Conservation (phyloP, 1,140 invertebrate genomes). For the Planococcus citri region DNA sequence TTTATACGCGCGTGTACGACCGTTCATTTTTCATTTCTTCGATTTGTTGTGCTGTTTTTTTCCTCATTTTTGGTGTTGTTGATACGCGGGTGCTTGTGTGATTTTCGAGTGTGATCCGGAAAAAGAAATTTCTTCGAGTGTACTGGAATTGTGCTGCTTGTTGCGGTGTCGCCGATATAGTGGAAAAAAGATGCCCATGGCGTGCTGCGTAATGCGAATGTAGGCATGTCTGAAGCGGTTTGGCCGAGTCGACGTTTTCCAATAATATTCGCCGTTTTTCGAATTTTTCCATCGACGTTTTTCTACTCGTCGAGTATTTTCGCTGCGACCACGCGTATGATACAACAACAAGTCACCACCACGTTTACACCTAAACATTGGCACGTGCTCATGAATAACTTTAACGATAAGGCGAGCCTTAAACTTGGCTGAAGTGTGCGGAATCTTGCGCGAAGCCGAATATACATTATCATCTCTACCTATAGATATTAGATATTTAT, state of each 20-base stretch:
- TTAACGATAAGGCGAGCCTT: slow-evolving; percentile 11
- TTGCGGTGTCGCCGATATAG: no score
- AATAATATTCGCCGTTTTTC: not conserved
- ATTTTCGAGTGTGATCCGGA: no score
- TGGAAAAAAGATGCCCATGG: not conserved
- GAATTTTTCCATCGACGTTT: not conserved
- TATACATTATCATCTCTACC: no score
- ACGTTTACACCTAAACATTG: not conserved
- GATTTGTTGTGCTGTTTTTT: no score
- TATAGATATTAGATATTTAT: no score
- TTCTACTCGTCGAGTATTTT: not conserved
- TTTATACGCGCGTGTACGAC: no score
- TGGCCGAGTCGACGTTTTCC: not conserved
- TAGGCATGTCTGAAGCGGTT: not conserved
- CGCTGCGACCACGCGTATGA: not conserved
- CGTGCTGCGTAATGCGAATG: not conserved
- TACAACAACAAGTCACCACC: not conserved
- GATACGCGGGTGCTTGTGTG: no score
- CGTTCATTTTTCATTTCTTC: no score
- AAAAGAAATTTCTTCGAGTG: no score
- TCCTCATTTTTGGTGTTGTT: no score
- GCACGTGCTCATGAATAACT: slow-evolving; percentile 9
- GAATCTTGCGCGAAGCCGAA: no score
- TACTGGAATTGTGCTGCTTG: no score
- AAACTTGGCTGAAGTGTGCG: slow-evolving; percentile 3